Conservation (phyloP, 37 sponge, comb jelly and placozoan genomes). For the Amphimedon queenslandica region DNA sequence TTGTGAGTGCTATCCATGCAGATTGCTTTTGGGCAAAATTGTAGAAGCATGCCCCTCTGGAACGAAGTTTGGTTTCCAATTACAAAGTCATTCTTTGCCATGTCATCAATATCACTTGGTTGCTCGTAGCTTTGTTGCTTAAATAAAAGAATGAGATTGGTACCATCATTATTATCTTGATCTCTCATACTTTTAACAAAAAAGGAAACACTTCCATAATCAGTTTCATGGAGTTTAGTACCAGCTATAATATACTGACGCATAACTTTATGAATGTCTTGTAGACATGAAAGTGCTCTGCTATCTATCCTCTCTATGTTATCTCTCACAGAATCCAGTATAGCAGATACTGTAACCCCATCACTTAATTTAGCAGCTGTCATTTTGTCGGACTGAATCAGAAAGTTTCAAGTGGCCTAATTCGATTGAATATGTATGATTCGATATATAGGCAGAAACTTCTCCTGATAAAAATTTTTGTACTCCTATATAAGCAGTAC, state of each 20-base stretch:
- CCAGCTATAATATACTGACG: neutral
- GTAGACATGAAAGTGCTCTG: neutral
- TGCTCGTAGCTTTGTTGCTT: neutral
- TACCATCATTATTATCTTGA: neutral
- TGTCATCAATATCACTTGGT: neutral
- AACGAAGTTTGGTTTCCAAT: neutral
- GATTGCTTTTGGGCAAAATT: neutral
- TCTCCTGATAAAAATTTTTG: neutral
- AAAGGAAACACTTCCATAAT: neutral
- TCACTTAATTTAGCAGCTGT: constrained; percentile 34
- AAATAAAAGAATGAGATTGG: neutral
- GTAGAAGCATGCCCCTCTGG: neutral
- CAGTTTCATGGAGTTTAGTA: neutral
- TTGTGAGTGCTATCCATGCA: neutral
- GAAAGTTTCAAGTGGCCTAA: constrained; percentile 19
- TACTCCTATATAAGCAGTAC: constrained; percentile 24
- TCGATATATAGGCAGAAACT: neutral
- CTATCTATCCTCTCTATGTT: constrained; percentile 4
- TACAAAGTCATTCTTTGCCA: neutral
- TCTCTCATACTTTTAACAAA: neutral
- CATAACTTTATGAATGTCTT: neutral
- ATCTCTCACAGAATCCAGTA: constrained; percentile 27
- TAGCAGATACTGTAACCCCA: constrained; percentile 13
- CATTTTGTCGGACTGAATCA: neutral
- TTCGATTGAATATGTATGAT: neutral